These are phyloP conservation scores for Lindbergichthys nudifrons DNA, from an alignment of 2,797 vertebrate genomes.

Conservation along the genomic window DNA sequence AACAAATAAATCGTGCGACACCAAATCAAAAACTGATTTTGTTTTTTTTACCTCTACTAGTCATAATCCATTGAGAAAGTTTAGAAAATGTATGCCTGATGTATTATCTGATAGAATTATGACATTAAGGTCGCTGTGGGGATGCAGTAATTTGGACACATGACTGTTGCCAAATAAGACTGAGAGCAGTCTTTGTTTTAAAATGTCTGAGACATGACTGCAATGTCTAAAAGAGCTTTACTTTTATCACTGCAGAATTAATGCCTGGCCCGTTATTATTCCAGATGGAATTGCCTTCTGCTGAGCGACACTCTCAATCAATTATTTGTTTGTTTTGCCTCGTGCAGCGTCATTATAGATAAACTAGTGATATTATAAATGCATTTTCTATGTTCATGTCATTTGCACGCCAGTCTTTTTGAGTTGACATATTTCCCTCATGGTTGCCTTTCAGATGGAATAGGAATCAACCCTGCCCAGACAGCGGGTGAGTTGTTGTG, in stretches of 20 bases:
- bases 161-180: background rate
- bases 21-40: background rate
- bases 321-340: background rate
- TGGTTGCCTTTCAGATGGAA: constrained; percentile 87
- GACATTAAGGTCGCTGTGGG: background rate
- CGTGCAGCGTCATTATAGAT: constrained; percentile 19
- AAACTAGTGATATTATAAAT: constrained; percentile 23
- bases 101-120: background rate
- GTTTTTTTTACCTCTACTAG: constrained; percentile 34
- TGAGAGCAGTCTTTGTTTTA: background rate
- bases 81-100: background rate
- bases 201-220: constrained; percentile 9
- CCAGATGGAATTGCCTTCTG: constrained; percentile 20
- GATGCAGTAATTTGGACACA: background rate
- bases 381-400: constrained; percentile 16
- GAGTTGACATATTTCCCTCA: constrained; percentile 25
- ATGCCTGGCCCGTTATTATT: constrained; percentile 27
- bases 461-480: constrained; percentile 98
- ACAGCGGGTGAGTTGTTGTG: constrained; percentile 90
- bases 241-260: constrained; percentile 24
- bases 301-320: background rate
- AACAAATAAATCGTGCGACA: constrained; percentile 8
- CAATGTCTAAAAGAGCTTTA: constrained; percentile 1
- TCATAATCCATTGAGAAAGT: background rate
- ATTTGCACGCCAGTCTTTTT: constrained; percentile 30